These are phyloP conservation scores for Pempheris klunzingeri DNA, from an alignment of 2,797 vertebrate genomes.

Conservation along the genomic window DNA sequence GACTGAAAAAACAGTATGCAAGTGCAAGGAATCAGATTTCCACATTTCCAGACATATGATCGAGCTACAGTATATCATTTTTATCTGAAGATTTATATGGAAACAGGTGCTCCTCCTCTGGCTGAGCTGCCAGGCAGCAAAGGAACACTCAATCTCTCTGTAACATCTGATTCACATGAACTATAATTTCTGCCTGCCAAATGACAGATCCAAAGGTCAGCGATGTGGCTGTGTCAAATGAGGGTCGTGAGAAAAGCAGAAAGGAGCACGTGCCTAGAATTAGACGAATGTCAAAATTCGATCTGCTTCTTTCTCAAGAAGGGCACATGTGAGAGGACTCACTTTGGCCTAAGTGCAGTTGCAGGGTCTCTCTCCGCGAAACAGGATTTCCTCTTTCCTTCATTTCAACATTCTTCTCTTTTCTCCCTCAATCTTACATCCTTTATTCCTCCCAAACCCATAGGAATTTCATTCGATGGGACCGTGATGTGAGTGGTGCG, in stretches of 20 bases:
- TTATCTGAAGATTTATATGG: slow-evolving; percentile 78
- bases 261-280: slow-evolving; percentile 59
- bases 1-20: slow-evolving; percentile 35
- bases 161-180: slow-evolving; percentile 81
- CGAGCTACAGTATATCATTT: slow-evolving; percentile 63
- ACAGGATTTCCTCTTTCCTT: slow-evolving; percentile 49
- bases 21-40: slow-evolving; percentile 65
- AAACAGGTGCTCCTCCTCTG: slow-evolving; percentile 79
- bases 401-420: slow-evolving; percentile 47
- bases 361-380: slow-evolving; percentile 38
- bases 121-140: slow-evolving; percentile 40
- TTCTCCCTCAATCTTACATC: slow-evolving; percentile 21
- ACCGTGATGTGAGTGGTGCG: slow-evolving; percentile 43
- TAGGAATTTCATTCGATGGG: slow-evolving; percentile 58
- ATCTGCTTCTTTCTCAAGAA: slow-evolving; percentile 38
- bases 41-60: slow-evolving; percentile 67
- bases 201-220: slow-evolving; percentile 73
- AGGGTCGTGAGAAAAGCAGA: slow-evolving; percentile 79
- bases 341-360: slow-evolving; percentile 26
- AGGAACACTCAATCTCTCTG: slow-evolving; percentile 54
- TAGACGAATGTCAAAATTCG: slow-evolving; percentile 66
- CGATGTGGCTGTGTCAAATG: slow-evolving; percentile 73
- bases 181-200: slow-evolving; percentile 62
- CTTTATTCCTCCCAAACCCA: slow-evolving; percentile 41
- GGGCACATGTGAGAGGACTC: slow-evolving; percentile 29